Conservation (phyloP, 2,888 invertebrate genomes). For the Ametastegia equiseti region DNA sequence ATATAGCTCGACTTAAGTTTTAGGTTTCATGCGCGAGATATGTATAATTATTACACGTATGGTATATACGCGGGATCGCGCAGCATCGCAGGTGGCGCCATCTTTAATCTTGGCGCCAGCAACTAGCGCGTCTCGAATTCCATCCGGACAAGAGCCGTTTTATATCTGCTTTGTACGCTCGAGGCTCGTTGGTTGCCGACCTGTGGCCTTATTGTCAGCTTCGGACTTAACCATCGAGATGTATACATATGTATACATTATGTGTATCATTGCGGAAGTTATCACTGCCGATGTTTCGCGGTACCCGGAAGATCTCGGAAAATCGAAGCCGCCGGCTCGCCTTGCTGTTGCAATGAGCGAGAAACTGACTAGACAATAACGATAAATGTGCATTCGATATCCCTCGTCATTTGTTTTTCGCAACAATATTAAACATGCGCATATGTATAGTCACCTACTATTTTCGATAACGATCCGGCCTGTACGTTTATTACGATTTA, state of each 20-base stretch:
- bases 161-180: slow-evolving; percentile 5
- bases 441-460: too few species aligned
- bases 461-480: too few species aligned
- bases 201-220: slow-evolving; percentile 16
- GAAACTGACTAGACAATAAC: not conserved
- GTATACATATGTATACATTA: not conserved
- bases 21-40: slow-evolving; percentile 17
- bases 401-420: not conserved
- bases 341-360: not conserved
- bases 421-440: not conserved
- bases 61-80: slow-evolving; percentile 14
- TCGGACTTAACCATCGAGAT: not conserved
- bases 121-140: slow-evolving; percentile 36
- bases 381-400: not conserved
- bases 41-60: slow-evolving; percentile 16
- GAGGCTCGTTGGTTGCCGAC: slow-evolving; percentile 4
- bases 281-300: not conserved
- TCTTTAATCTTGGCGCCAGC: slow-evolving; percentile 30
- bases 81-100: slow-evolving; percentile 48
- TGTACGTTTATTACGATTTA: too few species aligned
- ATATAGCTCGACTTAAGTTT: not conserved
- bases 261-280: slow-evolving; percentile 7
- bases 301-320: not conserved
- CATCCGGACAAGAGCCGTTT: slow-evolving; percentile 6
- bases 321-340: not conserved